phyloP scores from a whole-genome alignment of 2,797 vertebrate genomes.

The Peromyscus attwateri region DNA sequence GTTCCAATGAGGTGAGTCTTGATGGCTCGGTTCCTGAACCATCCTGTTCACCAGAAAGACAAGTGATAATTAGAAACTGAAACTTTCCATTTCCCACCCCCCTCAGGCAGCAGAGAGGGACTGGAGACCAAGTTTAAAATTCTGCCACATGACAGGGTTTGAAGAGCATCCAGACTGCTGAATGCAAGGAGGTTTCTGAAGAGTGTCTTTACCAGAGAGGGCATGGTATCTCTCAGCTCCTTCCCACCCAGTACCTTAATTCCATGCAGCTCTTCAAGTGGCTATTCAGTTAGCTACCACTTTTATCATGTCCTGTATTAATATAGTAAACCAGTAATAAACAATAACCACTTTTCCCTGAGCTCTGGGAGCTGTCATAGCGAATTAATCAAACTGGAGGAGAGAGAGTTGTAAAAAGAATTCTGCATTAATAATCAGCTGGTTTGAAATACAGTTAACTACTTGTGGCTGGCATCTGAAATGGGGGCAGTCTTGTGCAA shows the following conservation, averaged over 20 bases:
- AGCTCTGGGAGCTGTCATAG: background rate
- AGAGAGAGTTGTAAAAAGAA: background rate
- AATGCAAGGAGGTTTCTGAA: background rate
- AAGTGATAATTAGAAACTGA: background rate
- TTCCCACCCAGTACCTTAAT: background rate
- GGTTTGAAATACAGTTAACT: background rate
- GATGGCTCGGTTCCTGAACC: background rate
- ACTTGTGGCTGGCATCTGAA: background rate
- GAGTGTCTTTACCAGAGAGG: background rate
- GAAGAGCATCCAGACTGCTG: background rate
- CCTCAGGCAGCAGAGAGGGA: background rate
- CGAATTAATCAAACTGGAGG: background rate
- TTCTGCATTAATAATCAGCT: background rate
- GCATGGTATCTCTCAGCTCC: background rate
- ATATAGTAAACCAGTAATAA: background rate
- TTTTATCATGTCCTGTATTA: background rate
- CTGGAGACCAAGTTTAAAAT: background rate
- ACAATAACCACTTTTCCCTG: background rate
- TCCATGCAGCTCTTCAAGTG: background rate
- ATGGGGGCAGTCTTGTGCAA: background rate
- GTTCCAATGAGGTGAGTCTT: background rate
- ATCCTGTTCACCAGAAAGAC: background rate
- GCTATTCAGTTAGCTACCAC: background rate
- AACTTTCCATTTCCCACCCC: background rate
- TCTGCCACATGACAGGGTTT: background rate